Evolutionary conservation across 2,797 vertebrate species (phyloP).

Genomic region (Anabas testudineus): DNA sequence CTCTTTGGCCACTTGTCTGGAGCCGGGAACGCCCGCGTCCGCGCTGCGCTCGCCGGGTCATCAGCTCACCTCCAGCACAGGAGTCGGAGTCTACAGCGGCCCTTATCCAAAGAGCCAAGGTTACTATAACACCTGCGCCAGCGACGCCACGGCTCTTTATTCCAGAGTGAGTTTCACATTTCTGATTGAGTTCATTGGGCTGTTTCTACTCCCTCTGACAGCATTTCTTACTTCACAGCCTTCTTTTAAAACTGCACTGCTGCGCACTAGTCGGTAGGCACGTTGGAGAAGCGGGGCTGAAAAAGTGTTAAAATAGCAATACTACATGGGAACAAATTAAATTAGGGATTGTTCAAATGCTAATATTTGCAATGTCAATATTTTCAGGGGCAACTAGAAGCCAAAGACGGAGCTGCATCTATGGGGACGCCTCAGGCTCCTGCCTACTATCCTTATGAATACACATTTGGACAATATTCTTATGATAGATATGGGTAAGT

Average conservation of each 20-base stretch:
- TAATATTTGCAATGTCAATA: slow-evolving; percentile 3
- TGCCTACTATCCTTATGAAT: slow-evolving; percentile 93
- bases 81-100: slow-evolving; percentile 90
- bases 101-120: slow-evolving; percentile 89
- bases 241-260: background rate
- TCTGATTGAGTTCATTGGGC: background rate
- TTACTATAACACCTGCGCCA: slow-evolving; percentile 90
- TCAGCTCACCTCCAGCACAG: slow-evolving; percentile 88
- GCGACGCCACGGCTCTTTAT: slow-evolving; percentile 91
- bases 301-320: background rate
- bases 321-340: background rate
- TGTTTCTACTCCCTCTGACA: too few species aligned
- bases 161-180: slow-evolving; percentile 85
- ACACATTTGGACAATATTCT: slow-evolving; percentile 91
- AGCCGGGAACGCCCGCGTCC: slow-evolving; percentile 86
- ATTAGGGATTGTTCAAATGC: background rate
- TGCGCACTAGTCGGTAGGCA: background rate
- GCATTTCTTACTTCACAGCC: background rate
- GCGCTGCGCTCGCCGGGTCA: slow-evolving; percentile 91
- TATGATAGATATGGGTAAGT: slow-evolving; percentile 93
- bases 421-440: slow-evolving; percentile 87
- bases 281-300: background rate
- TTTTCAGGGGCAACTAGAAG: slow-evolving; percentile 89
- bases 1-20: slow-evolving; percentile 90
- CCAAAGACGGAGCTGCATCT: slow-evolving; percentile 88